Conservation (phyloP, 2,113 vertebrate genomes). For the Sander vitreus region DNA sequence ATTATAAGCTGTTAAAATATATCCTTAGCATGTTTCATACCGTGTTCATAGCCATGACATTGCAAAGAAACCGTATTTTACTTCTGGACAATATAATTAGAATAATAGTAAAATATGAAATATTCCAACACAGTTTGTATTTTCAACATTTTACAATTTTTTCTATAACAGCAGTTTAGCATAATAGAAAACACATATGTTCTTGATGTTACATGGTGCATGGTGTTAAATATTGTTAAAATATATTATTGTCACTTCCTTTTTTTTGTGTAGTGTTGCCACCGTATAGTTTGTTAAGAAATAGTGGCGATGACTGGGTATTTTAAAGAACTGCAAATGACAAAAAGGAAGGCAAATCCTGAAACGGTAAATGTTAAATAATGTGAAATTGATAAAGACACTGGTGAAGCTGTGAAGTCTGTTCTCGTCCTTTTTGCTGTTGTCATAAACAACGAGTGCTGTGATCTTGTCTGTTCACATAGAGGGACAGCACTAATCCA, state of each 20-base stretch:
- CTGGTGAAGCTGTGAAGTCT: neutral
- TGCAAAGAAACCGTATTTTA: neutral
- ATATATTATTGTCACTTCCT: neutral
- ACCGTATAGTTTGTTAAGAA: neutral
- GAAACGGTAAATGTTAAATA: neutral
- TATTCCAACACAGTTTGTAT: neutral
- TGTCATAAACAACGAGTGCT: neutral
- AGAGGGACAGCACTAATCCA: slow-evolving; percentile 40
- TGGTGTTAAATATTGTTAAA: neutral
- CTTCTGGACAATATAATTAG: neutral
- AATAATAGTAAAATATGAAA: neutral
- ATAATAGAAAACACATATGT: neutral
- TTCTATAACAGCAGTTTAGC: neutral
- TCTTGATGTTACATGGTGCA: too few species aligned
- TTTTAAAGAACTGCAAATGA: neutral
- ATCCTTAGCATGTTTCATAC: neutral
- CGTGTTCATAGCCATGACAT: too few species aligned
- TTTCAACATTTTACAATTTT: neutral
- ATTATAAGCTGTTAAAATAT: neutral
- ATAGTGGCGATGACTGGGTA: too few species aligned
- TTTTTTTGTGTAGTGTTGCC: neutral
- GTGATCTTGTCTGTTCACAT: slow-evolving; percentile 13
- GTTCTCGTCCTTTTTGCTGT: neutral
- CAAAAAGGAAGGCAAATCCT: neutral
- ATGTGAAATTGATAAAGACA: neutral